Conservation (phyloP, 1,140 invertebrate species). For the Hesperophylax magnus region DNA sequence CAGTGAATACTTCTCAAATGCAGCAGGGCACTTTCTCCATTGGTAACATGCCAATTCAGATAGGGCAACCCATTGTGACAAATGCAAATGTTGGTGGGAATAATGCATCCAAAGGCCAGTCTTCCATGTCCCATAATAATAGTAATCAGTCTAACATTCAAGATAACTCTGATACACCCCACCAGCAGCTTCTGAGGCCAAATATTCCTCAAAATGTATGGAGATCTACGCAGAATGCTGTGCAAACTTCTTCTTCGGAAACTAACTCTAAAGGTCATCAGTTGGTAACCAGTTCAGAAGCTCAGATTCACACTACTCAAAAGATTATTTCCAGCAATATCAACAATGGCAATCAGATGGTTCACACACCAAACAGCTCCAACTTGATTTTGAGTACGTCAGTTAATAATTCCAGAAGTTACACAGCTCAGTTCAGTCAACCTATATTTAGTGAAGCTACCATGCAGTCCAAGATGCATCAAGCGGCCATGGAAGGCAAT, state of each 20-base stretch:
- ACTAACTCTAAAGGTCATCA: conserved; percentile 44
- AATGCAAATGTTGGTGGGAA: conserved; percentile 34
- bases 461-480: conserved; percentile 42
- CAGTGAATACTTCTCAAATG: conserved; percentile 46
- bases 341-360: conserved; percentile 34
- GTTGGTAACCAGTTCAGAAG: conserved; percentile 43
- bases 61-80: conserved; percentile 51
- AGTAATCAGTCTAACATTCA: conserved; percentile 11
- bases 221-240: conserved; percentile 47
- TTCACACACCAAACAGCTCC: conserved; percentile 39
- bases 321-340: conserved; percentile 47
- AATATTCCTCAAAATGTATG: conserved; percentile 45
- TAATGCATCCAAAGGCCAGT: conserved; percentile 33
- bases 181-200: conserved; percentile 39
- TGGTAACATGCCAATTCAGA: conserved; percentile 45
- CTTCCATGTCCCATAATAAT: background rate
- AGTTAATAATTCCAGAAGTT: conserved; percentile 51
- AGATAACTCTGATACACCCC: conserved; percentile 25
- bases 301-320: conserved; percentile 43
- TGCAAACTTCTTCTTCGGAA: conserved; percentile 48
- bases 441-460: conserved; percentile 48
- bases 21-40: conserved; percentile 41
- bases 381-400: conserved; percentile 45
- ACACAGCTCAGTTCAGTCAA: conserved; percentile 48
- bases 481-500: conserved; percentile 18